Evolutionary conservation across 2,888 invertebrate genomes (phyloP), one percentile per base, ranked within the genome.

Genomic region (Isoperla grammatica): DNA sequence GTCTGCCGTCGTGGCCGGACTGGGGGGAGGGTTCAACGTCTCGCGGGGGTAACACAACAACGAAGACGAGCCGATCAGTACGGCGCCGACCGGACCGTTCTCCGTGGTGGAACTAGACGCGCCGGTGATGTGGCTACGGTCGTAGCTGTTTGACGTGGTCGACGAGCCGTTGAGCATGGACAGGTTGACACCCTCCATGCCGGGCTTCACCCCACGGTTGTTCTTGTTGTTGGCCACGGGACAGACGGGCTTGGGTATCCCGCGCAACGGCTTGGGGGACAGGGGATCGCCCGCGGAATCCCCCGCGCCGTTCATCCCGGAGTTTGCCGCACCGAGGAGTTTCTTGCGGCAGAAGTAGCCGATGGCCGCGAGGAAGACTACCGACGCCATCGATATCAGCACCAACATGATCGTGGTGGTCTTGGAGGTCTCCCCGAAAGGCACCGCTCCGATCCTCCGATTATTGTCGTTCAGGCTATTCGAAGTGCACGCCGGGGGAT

Each of bases 1-100:
- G 53, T 79, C 78, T 0, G 83, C 85, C 0, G 90, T 88, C 0
- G 87, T 86, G 12, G 93, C 92, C 1, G 95, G 95, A 72, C 88
- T 88, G 2, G 94, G 94, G 13, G 95, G 95, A 39, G 95, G 95
- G 77, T 95, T 95, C 39, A 92, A 79, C 0, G 89, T 88, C 70
- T 90, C 90, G 59, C 86, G 81, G n/a, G 94, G 91, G 75, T 91
- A 91, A 74, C 77, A 64, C 73, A 76, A 5, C 72, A 77, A 12
- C 71, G 78, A 53, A 2, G 66, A 65, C 0, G 70, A 67, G 5
- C 67, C 65, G 37, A 63, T 49, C 19, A 63, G 45, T 2, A 61
- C 46, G 17, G 67, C 65, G 15, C 46, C 54, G n/a, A 49, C 45
- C n/a, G 23, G 46, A 43, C 62, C 63, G 40, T 63, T 63, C 40